Percentiles rank a stretch among this genome's conserved stretches.
Evolutionary conservation across 2,888 invertebrate genomes (phyloP).

Genomic region (Spisula solida): DNA sequence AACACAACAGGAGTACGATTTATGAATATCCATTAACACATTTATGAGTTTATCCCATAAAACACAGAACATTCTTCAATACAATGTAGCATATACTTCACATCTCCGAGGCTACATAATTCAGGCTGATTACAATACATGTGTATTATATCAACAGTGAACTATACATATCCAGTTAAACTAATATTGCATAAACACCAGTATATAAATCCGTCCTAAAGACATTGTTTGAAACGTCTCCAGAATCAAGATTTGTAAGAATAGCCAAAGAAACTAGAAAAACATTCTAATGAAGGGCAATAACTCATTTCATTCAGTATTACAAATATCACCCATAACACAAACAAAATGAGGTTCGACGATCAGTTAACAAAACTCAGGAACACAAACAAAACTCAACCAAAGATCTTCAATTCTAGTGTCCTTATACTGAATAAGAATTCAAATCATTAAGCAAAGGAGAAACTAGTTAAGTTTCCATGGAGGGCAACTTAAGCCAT

Average conservation of each 20-base stretch:
- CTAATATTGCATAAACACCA: no score
- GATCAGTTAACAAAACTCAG: background rate
- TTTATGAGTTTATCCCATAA: background rate
- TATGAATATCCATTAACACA: background rate
- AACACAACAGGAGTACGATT: conserved; percentile 41
- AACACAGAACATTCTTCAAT: background rate
- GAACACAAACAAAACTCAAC: background rate
- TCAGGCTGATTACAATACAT: background rate
- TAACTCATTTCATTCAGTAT: background rate
- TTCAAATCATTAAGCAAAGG: background rate
- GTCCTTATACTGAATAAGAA: background rate
- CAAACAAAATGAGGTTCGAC: background rate
- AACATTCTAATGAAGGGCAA: background rate
- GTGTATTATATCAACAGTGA: background rate
- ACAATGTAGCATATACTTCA: background rate
- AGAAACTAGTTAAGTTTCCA: background rate
- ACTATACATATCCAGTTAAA: background rate
- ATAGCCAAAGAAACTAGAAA: background rate
- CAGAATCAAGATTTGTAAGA: background rate
- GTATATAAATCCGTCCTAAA: background rate
- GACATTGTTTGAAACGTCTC: background rate
- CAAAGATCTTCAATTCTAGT: background rate
- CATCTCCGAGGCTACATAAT: background rate
- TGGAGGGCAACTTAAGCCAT: conserved; percentile 21
- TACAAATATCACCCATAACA: background rate